phyloP scores from a whole-genome alignment of 1,140 invertebrate genomes.

The Asbolus verrucosus region DNA sequence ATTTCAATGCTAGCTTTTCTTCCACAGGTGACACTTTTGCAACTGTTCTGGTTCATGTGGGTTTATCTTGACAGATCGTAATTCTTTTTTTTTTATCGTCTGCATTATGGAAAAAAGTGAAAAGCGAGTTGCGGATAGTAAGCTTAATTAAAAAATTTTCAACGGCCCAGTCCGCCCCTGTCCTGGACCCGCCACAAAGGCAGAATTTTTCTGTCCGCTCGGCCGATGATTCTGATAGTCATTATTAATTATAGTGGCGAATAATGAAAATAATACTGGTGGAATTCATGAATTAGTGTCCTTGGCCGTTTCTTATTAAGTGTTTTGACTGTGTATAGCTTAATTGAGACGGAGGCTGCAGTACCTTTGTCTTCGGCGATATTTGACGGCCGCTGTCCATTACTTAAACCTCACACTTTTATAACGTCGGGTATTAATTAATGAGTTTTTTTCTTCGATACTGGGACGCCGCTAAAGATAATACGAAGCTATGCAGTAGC shows the following conservation, averaged over 20 bases:
- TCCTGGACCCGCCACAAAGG: no score
- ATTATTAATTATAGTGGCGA: constrained; percentile 34
- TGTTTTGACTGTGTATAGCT: constrained; percentile 25
- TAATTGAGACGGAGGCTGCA: constrained; percentile 32
- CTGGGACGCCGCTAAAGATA: constrained; percentile 39
- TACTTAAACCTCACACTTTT: constrained; percentile 39
- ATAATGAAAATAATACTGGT: constrained; percentile 39
- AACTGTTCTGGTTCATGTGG: no score
- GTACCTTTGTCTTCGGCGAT: constrained; percentile 23
- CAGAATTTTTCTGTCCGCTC: constrained; percentile 2
- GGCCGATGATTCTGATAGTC: constrained; percentile 32
- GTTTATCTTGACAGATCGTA: no score
- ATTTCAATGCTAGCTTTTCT: no score
- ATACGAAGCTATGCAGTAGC: constrained; percentile 41
- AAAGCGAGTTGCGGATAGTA: no score
- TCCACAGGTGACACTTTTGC: no score
- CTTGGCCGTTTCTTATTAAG: constrained; percentile 23
- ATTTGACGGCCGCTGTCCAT: constrained; percentile 20
- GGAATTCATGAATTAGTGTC: constrained; percentile 31
- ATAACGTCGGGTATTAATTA: constrained; percentile 28
- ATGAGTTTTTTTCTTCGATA: constrained; percentile 36
- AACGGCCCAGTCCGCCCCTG: no score
- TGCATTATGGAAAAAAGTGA: no score
- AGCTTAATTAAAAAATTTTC: no score
- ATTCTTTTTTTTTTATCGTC: no score